Conservation (phyloP, 2,888 invertebrate genomes). For the Sisyra nigra region DNA sequence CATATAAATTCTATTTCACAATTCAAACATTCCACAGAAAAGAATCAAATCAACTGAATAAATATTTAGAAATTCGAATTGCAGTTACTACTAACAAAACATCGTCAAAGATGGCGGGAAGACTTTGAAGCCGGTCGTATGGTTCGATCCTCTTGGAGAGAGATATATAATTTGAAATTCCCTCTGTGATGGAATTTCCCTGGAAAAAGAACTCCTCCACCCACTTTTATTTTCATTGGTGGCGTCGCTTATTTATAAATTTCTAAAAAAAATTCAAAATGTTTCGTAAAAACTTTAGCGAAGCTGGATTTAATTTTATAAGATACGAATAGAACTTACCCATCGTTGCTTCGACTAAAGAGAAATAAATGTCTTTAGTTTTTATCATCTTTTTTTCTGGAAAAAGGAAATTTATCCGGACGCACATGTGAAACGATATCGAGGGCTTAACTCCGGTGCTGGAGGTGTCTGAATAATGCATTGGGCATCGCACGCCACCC, state of each 20-base stretch:
- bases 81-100: conserved; percentile 7
- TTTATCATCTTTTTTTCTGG: no score
- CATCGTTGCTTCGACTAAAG: no score
- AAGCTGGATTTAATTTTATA: no score
- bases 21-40: conserved; percentile 5
- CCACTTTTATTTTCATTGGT: no score
- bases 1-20: conserved; percentile 2
- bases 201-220: conserved; percentile 2
- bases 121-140: not conserved
- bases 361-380: no score
- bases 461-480: conserved; percentile 5
- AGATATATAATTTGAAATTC: conserved; percentile 7
- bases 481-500: conserved; percentile 1
- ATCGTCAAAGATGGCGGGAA: conserved; percentile 5
- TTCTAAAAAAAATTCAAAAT: no score
- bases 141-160: conserved; percentile 1
- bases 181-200: conserved; percentile 6
- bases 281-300: no score
- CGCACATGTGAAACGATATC: not conserved
- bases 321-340: no score
- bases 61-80: conserved; percentile 10
- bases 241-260: no score
- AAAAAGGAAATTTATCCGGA: not conserved
- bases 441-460: not conserved
- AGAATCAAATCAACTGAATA: conserved; percentile 10